These are phyloP conservation scores for Corythucha ciliata DNA, from an alignment of 2,888 invertebrate genomes.

Conservation along the genomic window DNA sequence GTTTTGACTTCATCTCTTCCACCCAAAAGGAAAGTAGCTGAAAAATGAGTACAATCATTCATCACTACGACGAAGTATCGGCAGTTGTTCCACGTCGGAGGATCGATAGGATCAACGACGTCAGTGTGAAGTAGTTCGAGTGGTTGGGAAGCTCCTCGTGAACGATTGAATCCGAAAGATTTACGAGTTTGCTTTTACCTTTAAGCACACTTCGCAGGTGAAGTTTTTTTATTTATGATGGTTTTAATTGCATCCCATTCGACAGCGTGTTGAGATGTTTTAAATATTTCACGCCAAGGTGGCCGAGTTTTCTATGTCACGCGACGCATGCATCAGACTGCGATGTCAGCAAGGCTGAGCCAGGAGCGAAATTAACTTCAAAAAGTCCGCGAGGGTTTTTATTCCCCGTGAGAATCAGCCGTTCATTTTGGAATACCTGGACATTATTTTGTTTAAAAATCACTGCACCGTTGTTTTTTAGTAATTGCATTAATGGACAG, in stretches of 20 bases:
- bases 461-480: too few species aligned
- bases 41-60: constrained; percentile 12
- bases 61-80: constrained; percentile 1
- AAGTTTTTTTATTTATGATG: not conserved
- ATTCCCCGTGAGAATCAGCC: too few species aligned
- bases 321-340: too few species aligned
- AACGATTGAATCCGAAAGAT: not conserved
- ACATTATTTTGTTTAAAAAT: too few species aligned
- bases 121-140: constrained; percentile 15
- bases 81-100: constrained; percentile 11
- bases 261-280: constrained; percentile 10
- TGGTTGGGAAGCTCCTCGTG: not conserved
- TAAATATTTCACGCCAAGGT: constrained; percentile 6
- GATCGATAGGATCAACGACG: not conserved
- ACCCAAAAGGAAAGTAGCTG: not conserved
- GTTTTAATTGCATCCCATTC: constrained; percentile 1
- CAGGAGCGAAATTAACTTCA: too few species aligned
- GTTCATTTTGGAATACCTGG: too few species aligned
- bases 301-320: too few species aligned
- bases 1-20: constrained; percentile 9
- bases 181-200: constrained; percentile 8
- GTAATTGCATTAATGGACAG: too few species aligned
- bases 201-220: constrained; percentile 11
- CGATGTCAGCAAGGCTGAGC: too few species aligned
- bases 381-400: too few species aligned